Percentiles rank a stretch among this genome's conserved stretches.
Evolutionary conservation across 30 jellyfish, hydroid and myxozoan genomes (phyloP).

Genomic region (Sanderia malayensis): DNA sequence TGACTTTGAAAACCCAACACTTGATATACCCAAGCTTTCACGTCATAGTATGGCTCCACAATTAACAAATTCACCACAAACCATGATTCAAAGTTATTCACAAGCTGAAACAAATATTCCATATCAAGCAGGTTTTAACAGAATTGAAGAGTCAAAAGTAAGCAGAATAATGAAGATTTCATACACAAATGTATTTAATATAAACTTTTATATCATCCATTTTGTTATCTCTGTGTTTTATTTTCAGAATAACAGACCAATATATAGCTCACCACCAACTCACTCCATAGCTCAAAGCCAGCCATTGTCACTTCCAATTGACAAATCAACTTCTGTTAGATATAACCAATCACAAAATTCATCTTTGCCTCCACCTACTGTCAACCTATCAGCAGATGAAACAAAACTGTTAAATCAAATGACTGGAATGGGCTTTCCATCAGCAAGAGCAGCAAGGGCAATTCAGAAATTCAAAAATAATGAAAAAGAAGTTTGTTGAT

Average conservation of each 20-base stretch:
- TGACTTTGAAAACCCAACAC: not conserved
- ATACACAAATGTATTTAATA: too few relatives aligned
- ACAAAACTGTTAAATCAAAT: conserved; percentile 36
- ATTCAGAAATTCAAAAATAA: conserved; percentile 70
- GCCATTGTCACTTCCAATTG: not conserved
- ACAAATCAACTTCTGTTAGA: not conserved
- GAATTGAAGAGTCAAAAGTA: not conserved
- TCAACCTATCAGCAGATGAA: conserved; percentile 50
- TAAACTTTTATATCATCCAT: too few relatives aligned
- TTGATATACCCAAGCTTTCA: not conserved
- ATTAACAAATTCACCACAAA: conserved; percentile 7
- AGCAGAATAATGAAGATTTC: too few relatives aligned
- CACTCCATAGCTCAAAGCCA: not conserved
- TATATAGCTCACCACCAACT: not conserved
- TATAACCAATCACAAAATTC: not conserved
- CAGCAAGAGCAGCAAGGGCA: conserved; percentile 80
- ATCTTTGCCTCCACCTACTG: conserved; percentile 64
- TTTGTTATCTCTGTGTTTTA: too few relatives aligned
- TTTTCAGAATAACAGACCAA: not conserved
- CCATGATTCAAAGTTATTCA: not conserved
- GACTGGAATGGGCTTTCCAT: conserved; percentile 85
- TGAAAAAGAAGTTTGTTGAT: conserved; percentile 73
- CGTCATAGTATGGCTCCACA: conserved; percentile 42
- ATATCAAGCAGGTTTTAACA: not conserved
- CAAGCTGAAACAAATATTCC: too few relatives aligned